Conservation (phyloP, 2,888 invertebrate species). For the Uloborus plumipes region DNA sequence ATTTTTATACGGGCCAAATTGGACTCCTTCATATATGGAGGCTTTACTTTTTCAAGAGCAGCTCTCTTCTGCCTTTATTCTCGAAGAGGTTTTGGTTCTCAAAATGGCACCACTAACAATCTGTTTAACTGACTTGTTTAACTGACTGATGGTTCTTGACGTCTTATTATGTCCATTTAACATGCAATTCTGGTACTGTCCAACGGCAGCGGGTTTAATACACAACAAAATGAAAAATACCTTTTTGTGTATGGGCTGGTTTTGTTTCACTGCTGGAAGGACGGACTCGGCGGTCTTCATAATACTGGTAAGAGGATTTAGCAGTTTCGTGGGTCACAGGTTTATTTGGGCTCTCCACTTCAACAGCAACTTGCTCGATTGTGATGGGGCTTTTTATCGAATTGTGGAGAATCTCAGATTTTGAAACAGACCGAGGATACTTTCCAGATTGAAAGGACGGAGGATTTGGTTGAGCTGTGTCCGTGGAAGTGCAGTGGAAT, state of each 20-base stretch:
- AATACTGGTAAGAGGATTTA: constrained; percentile 54
- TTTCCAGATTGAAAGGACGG: constrained; percentile 61
- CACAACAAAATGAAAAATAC: neutral
- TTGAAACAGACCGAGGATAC: constrained; percentile 51
- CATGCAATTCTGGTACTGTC: no score
- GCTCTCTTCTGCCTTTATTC: no score
- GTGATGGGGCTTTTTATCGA: constrained; percentile 63
- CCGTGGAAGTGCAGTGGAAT: constrained; percentile 39
- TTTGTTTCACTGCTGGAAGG: constrained; percentile 54
- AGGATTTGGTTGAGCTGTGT: constrained; percentile 36
- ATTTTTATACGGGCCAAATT: no score
- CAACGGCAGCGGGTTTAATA: neutral
- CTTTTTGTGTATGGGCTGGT: constrained; percentile 54
- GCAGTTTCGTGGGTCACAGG: constrained; percentile 19
- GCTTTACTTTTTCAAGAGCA: no score
- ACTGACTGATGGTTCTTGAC: no score
- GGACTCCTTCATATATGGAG: no score
- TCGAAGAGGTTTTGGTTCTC: no score
- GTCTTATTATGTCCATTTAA: no score
- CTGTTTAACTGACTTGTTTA: no score
- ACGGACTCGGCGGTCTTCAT: constrained; percentile 63
- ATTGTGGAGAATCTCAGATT: constrained; percentile 49
- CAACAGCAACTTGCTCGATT: constrained; percentile 58
- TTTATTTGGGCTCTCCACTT: constrained; percentile 17
- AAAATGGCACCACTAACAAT: no score